Evolutionary conservation across 1,140 invertebrate genomes (phyloP), one percentile per base, ranked within the genome.

Genomic region (Diplogasteroides magnus): DNA sequence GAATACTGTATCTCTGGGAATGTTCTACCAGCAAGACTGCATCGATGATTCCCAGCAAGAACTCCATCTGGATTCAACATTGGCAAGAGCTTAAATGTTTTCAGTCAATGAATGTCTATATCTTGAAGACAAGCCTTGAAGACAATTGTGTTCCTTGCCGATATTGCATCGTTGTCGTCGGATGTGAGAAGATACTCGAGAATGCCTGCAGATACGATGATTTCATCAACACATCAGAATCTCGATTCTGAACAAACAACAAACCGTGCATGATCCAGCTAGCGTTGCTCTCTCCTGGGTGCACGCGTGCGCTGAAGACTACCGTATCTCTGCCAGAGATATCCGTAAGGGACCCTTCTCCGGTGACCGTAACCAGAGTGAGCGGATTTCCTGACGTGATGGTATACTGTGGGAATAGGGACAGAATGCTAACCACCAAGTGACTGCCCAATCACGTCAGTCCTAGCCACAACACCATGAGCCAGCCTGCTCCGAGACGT

Each of bases 1-100:
- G n/a, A n/a, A n/a, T n/a, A n/a, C n/a, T n/a, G n/a, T n/a, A n/a
- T n/a, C n/a, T n/a, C n/a, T n/a, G n/a, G n/a, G n/a, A n/a, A n/a
- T n/a, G 76, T 32, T 73, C 76, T 3, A 64, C 91, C 92, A 29
- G 91, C 89, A 68, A 94, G 83, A 15, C 91, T 94, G 80, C 91
- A 93, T 91, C 79, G 90, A 90, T 84, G 90, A 90, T 59, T 91
- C 25, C 94, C 94, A 61, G 95, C 93, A 78, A 86, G 83, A 32
- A 87, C 86, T 13, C 86, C 86, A 83, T 97, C 94, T 1, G 94
- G 94, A 85, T 97, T 97, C 59, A 97, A 83, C 94, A 98, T 97
- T 0, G 94, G 94, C 59, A 98, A 87, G 61, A 95, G 88, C 84
- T 93, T 93, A 78, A 95, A 92, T 31, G 48, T 60, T 67, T 61